Percentiles rank a stretch among this genome's conserved stretches.
Conservation (phyloP, 2,888 invertebrate species). For the Aspidiotus rigidus region DNA sequence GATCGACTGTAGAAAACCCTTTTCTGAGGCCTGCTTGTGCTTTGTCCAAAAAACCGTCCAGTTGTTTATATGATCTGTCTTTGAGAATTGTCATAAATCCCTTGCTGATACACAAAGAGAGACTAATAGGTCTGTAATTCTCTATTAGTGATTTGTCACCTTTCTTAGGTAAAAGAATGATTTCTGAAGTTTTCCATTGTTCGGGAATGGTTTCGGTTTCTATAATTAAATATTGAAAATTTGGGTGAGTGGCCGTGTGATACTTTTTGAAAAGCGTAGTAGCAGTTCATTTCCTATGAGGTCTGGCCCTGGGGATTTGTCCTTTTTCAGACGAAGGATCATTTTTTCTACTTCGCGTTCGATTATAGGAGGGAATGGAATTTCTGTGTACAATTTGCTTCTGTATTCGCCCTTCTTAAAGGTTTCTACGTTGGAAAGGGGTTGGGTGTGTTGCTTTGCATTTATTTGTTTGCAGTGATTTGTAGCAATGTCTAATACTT, state of each 20-base stretch:
- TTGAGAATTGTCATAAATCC: too few relatives aligned
- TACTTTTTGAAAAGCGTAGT: neutral
- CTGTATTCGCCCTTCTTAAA: too few relatives aligned
- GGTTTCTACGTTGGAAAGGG: neutral
- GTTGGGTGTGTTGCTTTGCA: neutral
- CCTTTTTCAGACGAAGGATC: neutral
- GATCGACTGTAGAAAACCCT: too few relatives aligned
- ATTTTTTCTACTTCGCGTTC: neutral
- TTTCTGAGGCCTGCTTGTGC: too few relatives aligned
- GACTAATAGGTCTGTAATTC: neutral
- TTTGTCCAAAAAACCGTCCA: too few relatives aligned
- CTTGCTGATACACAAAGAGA: neutral
- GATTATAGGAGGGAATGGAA: neutral
- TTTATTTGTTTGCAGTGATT: neutral
- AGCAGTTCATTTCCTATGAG: neutral
- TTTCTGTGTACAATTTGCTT: neutral
- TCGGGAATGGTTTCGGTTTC: neutral
- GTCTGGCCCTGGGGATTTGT: neutral
- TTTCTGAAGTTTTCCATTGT: constrained; percentile 1
- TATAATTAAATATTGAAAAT: neutral
- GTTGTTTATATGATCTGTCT: too few relatives aligned
- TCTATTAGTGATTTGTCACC: constrained; percentile 4
- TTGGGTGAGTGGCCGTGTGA: neutral
- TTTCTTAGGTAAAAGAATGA: constrained; percentile 3
- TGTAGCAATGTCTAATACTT: neutral